Evolutionary conservation across 2,113 vertebrate species (phyloP).

Genomic region (Aythya baeri): DNA sequence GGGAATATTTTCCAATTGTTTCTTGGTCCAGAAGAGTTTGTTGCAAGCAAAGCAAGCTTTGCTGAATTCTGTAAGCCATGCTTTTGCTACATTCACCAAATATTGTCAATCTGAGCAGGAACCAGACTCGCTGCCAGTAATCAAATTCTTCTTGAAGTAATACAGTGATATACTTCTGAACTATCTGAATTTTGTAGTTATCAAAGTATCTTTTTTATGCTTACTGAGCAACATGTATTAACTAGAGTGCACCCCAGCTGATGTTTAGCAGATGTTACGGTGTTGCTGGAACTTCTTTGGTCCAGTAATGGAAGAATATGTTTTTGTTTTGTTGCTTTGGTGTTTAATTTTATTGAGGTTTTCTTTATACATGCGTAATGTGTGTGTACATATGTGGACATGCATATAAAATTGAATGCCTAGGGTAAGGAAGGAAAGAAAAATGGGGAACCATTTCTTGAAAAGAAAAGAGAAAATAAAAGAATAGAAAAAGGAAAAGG

Average conservation of each 20-base stretch:
- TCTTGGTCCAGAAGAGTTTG: background rate
- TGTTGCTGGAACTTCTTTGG: constrained; percentile 60
- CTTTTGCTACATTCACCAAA: background rate
- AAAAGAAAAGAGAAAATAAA: background rate
- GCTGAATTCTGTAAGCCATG: background rate
- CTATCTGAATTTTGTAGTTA: constrained; percentile 64
- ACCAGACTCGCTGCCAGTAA: background rate
- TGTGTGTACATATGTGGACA: constrained; percentile 60
- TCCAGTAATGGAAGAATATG: constrained; percentile 64
- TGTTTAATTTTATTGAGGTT: constrained; percentile 72
- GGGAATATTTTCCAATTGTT: background rate
- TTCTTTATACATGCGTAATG: constrained; percentile 54
- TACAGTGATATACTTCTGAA: background rate
- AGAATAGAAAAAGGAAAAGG: background rate
- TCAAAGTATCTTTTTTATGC: constrained; percentile 65
- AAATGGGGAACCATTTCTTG: constrained; percentile 24
- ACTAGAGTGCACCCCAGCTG: constrained; percentile 46
- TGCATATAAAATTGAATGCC: constrained; percentile 59
- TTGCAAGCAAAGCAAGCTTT: background rate
- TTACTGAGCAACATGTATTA: constrained; percentile 59
- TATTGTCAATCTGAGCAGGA: background rate
- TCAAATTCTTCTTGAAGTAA: constrained; percentile 41
- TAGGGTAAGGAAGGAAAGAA: background rate
- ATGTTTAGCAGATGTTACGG: constrained; percentile 67
- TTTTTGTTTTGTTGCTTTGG: constrained; percentile 70